These are phyloP conservation scores for Brevimyrus niger DNA, from an alignment of 2,113 vertebrate species.

Conservation along the genomic window DNA sequence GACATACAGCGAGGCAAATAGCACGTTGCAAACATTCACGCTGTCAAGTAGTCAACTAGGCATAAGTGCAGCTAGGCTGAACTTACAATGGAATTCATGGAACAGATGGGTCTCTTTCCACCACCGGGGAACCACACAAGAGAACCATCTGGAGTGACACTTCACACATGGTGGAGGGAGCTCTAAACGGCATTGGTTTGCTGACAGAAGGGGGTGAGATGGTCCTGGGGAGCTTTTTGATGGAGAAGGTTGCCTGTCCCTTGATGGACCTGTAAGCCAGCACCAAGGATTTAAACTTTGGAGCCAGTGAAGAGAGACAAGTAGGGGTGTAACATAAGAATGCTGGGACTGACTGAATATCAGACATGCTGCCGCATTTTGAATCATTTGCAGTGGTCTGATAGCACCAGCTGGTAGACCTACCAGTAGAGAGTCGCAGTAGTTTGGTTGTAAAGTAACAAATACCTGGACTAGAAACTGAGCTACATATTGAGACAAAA, in stretches of 20 bases:
- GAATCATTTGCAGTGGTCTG: background rate
- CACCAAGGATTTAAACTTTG: background rate
- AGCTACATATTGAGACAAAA: background rate
- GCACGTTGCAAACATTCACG: background rate
- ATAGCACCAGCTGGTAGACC: background rate
- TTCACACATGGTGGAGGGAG: background rate
- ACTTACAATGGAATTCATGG: background rate
- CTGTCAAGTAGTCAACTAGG: background rate
- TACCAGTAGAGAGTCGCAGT: background rate
- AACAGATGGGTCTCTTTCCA: background rate
- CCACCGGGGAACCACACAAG: background rate
- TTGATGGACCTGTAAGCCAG: background rate
- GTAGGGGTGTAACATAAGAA: background rate
- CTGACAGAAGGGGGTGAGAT: background rate
- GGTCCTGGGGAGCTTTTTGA: background rate
- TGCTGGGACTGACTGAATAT: background rate
- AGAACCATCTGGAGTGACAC: background rate
- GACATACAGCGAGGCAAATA: background rate
- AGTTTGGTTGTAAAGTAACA: background rate
- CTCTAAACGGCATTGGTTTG: background rate
- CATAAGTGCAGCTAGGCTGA: background rate
- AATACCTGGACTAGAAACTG: background rate
- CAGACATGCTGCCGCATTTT: background rate
- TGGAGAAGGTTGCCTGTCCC: background rate
- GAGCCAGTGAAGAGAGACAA: background rate